These are phyloP conservation scores for Prunella himalayana DNA, from an alignment of 2,113 vertebrate genomes.

Conservation along the genomic window DNA sequence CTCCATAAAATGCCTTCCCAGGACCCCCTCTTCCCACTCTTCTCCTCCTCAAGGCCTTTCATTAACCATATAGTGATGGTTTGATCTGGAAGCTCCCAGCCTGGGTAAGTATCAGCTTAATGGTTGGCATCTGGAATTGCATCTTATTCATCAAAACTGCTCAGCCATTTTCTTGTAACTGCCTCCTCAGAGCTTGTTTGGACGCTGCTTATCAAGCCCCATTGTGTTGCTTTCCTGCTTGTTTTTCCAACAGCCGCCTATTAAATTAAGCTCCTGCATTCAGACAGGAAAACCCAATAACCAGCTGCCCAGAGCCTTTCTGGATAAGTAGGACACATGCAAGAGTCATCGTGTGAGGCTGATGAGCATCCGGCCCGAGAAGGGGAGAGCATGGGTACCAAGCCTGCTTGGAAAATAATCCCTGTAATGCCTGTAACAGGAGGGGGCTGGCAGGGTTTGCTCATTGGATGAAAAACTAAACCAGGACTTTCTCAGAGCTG, in stretches of 20 bases:
- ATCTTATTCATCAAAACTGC: not conserved
- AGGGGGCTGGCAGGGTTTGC: not conserved
- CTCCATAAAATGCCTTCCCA: not conserved
- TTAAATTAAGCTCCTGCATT: constrained; percentile 54
- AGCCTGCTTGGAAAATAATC: not conserved
- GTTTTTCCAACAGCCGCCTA: constrained; percentile 48
- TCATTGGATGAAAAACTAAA: not conserved
- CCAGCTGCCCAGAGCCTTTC: constrained; percentile 5
- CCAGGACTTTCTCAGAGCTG: not conserved
- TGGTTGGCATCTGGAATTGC: not conserved
- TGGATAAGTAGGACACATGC: constrained; percentile 8
- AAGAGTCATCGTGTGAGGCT: not conserved
- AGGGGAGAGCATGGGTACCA: not conserved
- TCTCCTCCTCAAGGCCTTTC: not conserved
- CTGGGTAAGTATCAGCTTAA: not conserved
- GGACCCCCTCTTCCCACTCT: not conserved
- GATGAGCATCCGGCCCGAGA: not conserved
- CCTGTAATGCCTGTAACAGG: not conserved
- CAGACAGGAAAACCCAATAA: constrained; percentile 18
- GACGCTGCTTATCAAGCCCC: constrained; percentile 43
- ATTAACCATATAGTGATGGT: not conserved
- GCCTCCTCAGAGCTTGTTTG: constrained; percentile 25
- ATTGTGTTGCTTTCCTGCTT: constrained; percentile 48
- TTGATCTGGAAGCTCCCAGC: not conserved
- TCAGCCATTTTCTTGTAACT: constrained; percentile 34